These are phyloP conservation scores for Alouatta palliata DNA, from an alignment of 2,113 vertebrate genomes.

Conservation along the genomic window DNA sequence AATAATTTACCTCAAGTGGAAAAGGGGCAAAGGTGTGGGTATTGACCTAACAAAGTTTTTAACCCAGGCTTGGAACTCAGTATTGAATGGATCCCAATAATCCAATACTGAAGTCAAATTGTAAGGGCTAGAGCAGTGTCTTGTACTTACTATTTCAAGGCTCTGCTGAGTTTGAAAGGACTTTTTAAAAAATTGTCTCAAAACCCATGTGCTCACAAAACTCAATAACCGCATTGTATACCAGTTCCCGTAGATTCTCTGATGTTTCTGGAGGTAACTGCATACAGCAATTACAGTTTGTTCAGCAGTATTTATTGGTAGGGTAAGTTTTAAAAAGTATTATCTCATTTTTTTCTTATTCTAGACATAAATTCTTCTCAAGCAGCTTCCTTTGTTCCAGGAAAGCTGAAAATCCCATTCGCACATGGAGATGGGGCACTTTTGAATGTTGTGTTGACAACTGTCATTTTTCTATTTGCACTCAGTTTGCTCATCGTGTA, in stretches of 20 bases:
- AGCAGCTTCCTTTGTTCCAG: background rate
- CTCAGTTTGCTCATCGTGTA: background rate
- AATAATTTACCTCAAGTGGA: conserved; percentile 53
- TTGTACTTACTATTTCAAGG: background rate
- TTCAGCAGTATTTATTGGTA: background rate
- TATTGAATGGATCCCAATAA: background rate
- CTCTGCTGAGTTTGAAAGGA: background rate
- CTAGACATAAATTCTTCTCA: background rate
- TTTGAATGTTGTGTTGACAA: background rate
- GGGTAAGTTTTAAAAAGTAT: background rate
- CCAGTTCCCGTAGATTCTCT: background rate
- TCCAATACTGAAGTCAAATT: background rate
- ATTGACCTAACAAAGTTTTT: background rate
- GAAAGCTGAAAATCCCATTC: background rate
- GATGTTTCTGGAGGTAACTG: background rate
- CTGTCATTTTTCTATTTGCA: background rate
- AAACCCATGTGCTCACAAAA: background rate
- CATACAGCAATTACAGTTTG: background rate
- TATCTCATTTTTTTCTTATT: background rate
- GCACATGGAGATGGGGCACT: fast-evolving
- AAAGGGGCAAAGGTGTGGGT: background rate
- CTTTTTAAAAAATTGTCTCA: background rate
- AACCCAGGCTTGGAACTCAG: background rate
- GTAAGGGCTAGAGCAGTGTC: background rate
- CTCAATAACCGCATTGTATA: background rate